Evolutionary conservation across 2,797 vertebrate species (phyloP).

Genomic region (Nasua narica): DNA sequence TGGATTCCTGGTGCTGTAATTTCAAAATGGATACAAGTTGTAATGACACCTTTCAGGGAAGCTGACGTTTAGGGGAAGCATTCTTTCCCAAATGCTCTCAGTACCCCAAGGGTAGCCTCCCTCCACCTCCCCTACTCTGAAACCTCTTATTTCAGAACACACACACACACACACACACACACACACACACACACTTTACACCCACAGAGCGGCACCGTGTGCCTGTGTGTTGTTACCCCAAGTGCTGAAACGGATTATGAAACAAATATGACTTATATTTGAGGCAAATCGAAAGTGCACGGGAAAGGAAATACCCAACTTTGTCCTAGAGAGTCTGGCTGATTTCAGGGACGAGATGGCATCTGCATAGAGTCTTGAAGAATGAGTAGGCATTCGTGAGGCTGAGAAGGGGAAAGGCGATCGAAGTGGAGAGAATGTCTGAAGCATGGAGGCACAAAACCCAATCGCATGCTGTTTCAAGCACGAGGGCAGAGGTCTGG

Average conservation of each 20-base stretch:
- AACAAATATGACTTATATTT: background rate
- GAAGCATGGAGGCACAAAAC: background rate
- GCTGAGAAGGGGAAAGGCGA: background rate
- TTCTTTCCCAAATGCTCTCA: background rate
- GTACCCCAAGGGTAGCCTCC: background rate
- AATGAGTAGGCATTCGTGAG: background rate
- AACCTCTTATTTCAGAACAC: background rate
- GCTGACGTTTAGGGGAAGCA: fast-evolving
- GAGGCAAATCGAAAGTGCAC: background rate
- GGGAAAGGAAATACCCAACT: background rate
- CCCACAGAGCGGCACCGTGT: background rate
- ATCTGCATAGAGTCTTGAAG: background rate
- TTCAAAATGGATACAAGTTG: background rate
- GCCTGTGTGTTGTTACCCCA: background rate
- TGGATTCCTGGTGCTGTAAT: background rate
- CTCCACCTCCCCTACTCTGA: background rate
- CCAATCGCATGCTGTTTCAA: background rate
- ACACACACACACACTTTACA: no score
- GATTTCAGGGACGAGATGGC: background rate
- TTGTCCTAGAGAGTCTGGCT: background rate
- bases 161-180: background rate
- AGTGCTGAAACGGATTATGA: background rate
- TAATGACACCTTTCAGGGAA: background rate
- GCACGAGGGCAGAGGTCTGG: background rate
- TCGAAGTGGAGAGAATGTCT: background rate